Base-by-base conservation (phyloP, 2,113 vertebrate genomes). In the Lonchura striata region DNA sequence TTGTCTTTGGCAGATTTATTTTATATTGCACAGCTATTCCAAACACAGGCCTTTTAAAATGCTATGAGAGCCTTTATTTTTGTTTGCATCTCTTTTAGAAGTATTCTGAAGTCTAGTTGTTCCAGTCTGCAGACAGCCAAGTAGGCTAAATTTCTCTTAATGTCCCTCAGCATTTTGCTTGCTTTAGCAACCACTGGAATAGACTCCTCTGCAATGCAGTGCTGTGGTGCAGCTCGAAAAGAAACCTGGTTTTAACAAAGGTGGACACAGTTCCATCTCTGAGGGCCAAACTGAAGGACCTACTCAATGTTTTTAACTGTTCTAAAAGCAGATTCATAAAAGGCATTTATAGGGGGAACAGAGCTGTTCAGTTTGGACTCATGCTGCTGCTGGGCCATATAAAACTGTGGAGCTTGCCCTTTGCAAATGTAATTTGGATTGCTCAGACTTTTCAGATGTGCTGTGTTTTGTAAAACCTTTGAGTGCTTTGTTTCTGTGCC, bases 1-100 rank as follows among this genome's bases (percentile, higher is more conserved):
- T 74, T 94, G 50, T 68, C 68, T 84, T 66, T 90, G 86, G 74
- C 86, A 92, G 50, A 53, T 75, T 94, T 90, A 80, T 66, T 64
- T n/a, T 71, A 1, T 59, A 14, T 59, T 86, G 47, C n/a, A 37
- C 47, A 90, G 60, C 41, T 92, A 9, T 91, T 86, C 56, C 90
- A 80, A 91, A 82, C 75, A 88, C 11, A 78, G 71, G 21, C 52
- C 52, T 75, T 88, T 77, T 68, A 50, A 92, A 91, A 94, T 52
- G 68, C 24, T 72, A 13, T 63, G 24, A 2, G 2, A 87, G 46
- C 25, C n/a, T 68, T 89, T 83, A 35, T 89, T 91, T 94, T 89
- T 70, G 18, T 78, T 86, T 11, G 0, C 61, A 18, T 77, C 46
- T 69, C 23, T 24, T 95, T 69, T 59, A 92, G 56, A 91, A 57